Evolutionary conservation across 2,888 invertebrate species (phyloP), one percentile per base, ranked within the genome.

Genomic region (Proisotoma minuta): DNA sequence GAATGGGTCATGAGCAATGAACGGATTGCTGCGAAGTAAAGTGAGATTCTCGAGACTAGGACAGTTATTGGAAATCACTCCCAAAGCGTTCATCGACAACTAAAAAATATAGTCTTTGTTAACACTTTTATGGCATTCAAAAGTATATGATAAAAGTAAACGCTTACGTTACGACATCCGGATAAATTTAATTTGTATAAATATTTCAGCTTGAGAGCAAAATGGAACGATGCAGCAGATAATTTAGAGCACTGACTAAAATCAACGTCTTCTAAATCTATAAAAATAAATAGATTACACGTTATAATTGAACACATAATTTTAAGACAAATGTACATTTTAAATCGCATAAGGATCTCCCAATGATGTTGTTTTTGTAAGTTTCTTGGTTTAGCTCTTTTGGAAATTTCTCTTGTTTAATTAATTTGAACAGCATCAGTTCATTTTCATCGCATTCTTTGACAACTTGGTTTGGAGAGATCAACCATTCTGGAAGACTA

Each of bases 1-100:
- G n/a, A n/a, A n/a, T n/a, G n/a, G n/a, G n/a, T n/a, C n/a, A n/a
- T n/a, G n/a, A n/a, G n/a, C n/a, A n/a, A 48, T n/a, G 58, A 60
- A 26, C 53, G 34, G 34, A 15, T 34, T 8, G 15, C 8, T 34
- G 8, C 34, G 57, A 1, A 65, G 15, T 24, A 65, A 12, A 18
- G 28, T 39, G 18, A 65, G 24, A 20, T 52, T 18, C 43, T 65
- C 65, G 5, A 65, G 22, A 29, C 59, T 65, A 0, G 59, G 59
- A 48, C 65, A 65, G 20, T 56, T 59, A 3, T 43, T 50, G 23
- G 57, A 54, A 28, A 65, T 62, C 2, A 58, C 58, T 40, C 59
- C 29, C 10, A 65, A 26, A 18, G 62, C 62, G 18, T 27, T 29
- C 51, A 43, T 54, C 2, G 62, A 59, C 20, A 65, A 39, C 10